Evolutionary conservation across 2,113 vertebrate genomes (phyloP), one percentile per base, ranked within the genome.

Genomic region (Phalacrocorax carbo): DNA sequence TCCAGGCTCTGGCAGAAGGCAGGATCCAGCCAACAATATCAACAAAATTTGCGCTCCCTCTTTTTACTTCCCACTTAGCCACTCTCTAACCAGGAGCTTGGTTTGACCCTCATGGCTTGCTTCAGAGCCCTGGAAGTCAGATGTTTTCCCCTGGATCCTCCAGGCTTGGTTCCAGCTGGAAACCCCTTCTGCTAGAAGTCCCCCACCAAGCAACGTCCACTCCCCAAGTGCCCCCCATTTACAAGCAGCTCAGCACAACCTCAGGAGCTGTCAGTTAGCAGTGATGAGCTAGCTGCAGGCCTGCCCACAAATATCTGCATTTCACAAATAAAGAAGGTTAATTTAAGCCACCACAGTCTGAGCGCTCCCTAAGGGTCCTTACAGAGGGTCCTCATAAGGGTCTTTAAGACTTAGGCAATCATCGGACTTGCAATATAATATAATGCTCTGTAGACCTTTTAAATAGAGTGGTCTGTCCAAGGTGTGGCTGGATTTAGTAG

Each of bases 151-250:
- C 44, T 46, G 57, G 42, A 79, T 11, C 29, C 57, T 32, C 48
- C 72, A 58, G 62, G 40, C 15, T 54, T 66, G 55, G 12, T 25
- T 83, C 46, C 10, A 86, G 22, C 60, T 69, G 36, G 49, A 70
- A 78, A 32, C 6, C 15, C 40, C 29, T 42, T 55, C 52, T 93
- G 54, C 49, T 25, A 13, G 54, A 38, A 72, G 65, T 29, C 1
- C 15, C 20, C 40, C 42, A 4, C 9, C 7, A 18, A 18, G 10
- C 21, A 26, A 23, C 4, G 0, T 11, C 20, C 49, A 5, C 5
- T 10, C 18, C 12, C 10, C 34, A 29, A 0, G 42, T 13, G 36
- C 11, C 17, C 71, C 54, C 26, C 32, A 8, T 1, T 38, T 10
- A 16, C 2, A 7, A 32, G 29, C 38, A 64, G 38, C 44, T 64